phyloP scores from a whole-genome alignment of 2,113 vertebrate genomes.

The Sturnira hondurensis region DNA sequence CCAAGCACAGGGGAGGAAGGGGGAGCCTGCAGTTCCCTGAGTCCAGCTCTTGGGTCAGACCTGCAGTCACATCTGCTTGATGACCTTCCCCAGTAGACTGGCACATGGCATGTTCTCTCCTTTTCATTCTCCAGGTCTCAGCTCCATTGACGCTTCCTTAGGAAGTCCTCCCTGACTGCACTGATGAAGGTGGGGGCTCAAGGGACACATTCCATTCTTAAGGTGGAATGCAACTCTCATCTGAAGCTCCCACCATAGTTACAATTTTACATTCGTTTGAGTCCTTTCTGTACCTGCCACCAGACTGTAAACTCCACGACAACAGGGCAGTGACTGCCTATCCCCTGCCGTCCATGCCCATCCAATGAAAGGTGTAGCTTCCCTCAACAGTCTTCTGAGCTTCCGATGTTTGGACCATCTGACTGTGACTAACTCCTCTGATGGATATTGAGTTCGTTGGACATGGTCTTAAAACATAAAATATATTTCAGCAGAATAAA shows the following conservation, averaged over 20 bases:
- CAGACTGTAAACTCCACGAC: not conserved
- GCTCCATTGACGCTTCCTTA: not conserved
- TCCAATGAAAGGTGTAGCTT: no score
- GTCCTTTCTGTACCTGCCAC: not conserved
- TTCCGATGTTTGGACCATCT: not conserved
- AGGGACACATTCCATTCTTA: not conserved
- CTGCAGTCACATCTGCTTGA: not conserved
- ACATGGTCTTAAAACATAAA: not conserved
- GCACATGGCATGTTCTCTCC: not conserved
- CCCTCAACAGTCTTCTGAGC: not conserved
- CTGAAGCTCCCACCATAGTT: not conserved
- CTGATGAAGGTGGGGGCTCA: not conserved
- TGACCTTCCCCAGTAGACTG: not conserved
- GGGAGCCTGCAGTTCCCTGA: not conserved
- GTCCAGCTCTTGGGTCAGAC: not conserved
- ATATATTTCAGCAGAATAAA: not conserved
- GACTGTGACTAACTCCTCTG: not conserved
- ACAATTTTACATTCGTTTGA: not conserved
- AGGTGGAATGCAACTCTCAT: not conserved
- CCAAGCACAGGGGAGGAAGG: not conserved
- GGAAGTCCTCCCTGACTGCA: not conserved
- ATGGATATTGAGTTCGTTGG: not conserved
- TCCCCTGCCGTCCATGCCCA: not conserved
- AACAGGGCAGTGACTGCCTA: accelerated
- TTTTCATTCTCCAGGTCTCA: not conserved